Evolutionary conservation across 2,888 invertebrate species (phyloP), one percentile per base, ranked within the genome.

Genomic region (Volucella bombylans): DNA sequence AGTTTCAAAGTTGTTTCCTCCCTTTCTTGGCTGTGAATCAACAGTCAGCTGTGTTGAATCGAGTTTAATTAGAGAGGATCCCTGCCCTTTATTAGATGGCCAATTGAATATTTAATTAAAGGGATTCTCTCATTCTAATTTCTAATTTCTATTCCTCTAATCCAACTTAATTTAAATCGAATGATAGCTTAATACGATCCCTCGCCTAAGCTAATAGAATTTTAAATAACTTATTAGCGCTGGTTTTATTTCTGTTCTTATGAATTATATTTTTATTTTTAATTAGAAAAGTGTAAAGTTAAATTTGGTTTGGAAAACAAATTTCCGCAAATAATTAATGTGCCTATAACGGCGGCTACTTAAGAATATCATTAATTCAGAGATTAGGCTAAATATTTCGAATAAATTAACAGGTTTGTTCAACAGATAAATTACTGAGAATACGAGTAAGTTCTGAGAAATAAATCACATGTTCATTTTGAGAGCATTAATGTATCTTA

Each of bases 41-140:
- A 67, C 15, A 45, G 45, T 12, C 45, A 55, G 31, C 14, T 39
- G 31, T 50, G 18, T 43, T 68, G 14, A 45, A 65, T 65, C 15
- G 41, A 52, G 65, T 65, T 65, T 41, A 65, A 68, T 68, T 55
- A 31, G 31, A 68, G 55, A 31, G 31, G 54, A 55, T 68, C 31
- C 43, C 18, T 31, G 38, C 55, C 15, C 9, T 15, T 8, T 55
- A 8, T 31, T 14, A 23, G 41, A 6, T 39, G 39, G 14, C 11
- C 43, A 64, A 31, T 55, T 45, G 31, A 31, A 43, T 68, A 55
- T 54, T 45, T 68, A 55, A 68, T 45, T 68, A 31, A 9, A 68
- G 31, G 43, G n/a, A 39, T 57, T 57, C 14, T 4, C 9, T 10
- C 39, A 11, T 57, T 15, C 43, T 59, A 59, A 59, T 59, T 59